Base-by-base conservation (phyloP, 2,888 invertebrate species). In the Tromatobia lineatoria region DNA sequence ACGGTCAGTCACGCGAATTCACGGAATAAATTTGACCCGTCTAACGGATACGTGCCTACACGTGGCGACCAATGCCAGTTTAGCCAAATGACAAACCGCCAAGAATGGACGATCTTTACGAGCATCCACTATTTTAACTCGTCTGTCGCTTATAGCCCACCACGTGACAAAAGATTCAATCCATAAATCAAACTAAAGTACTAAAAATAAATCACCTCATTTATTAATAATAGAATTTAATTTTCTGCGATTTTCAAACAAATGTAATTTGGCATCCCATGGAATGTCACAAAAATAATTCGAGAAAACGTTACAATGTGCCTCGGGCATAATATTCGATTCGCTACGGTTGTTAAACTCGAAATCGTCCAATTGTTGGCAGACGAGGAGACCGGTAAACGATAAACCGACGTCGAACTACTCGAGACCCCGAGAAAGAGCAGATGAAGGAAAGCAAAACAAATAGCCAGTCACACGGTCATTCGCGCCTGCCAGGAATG, bases 341-440 rank as follows among this genome's bases (percentile, higher is more conserved):
- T 81, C 59, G 81, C 13, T 57, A 84, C 78, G 84, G 84, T 84
- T 84, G 81, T 84, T 81, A 81, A 81, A 78, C 74, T 70, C 57
- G 45, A 59, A 64, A 84, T 79, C 57, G 25, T 54, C 74, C 70
- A 84, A 81, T 81, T 59, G 61, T 81, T 84, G 84, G 84, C 84
- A 84, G 57, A 61, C 52, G 38, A 77, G 38, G 66, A 15, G 50
- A 81, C 64, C 78, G 81, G 81, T 78, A 74, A 84, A 75, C 84
- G 81, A 84, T 81, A 81, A 81, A 84, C 50, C 71, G 61, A 70
- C 78, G 70, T 73, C 50, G 57, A 81, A 70, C 61, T 57, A 75
- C 54, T n/a, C 54, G 57, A 38, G 57, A n/a, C 18, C 29, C 15
- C 20, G 23, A 42, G 23, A 64, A 20, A 75, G 59, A 42, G 59